These are phyloP conservation scores for Pollenia amentaria DNA, from an alignment of 2,888 invertebrate species.

Conservation along the genomic window DNA sequence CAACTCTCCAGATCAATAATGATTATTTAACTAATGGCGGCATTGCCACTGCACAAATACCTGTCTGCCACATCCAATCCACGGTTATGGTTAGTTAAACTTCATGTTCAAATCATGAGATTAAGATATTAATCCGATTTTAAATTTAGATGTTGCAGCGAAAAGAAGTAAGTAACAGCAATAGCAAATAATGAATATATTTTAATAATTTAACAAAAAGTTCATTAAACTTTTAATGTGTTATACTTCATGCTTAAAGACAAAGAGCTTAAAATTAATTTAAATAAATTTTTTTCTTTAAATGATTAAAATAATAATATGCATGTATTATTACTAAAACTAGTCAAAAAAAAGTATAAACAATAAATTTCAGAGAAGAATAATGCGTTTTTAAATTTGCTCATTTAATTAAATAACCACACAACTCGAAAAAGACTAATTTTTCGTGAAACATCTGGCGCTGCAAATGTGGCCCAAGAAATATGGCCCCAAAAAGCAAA, in stretches of 20 bases:
- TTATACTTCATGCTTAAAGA: neutral
- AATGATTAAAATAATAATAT: no score
- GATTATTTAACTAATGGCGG: constrained; percentile 61
- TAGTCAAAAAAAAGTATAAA: no score
- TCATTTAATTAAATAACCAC: no score
- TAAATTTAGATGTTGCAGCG: constrained; percentile 64
- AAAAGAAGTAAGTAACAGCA: neutral
- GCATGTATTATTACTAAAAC: no score
- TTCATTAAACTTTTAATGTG: constrained; percentile 57
- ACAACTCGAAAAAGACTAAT: no score
- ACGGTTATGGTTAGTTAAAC: constrained; percentile 69
- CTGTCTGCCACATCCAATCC: constrained; percentile 38
- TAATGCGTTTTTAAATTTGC: no score
- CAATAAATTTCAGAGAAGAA: no score
- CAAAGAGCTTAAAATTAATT: neutral
- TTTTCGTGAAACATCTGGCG: no score
- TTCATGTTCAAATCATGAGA: constrained; percentile 69
- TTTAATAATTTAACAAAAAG: constrained; percentile 47
- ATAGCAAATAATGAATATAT: constrained; percentile 44
- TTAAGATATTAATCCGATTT: constrained; percentile 73
- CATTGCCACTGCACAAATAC: constrained; percentile 47
- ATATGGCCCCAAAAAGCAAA: no score
- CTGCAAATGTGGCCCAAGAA: no score
- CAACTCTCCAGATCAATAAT: constrained; percentile 61
- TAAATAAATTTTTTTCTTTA: neutral